Evolutionary conservation across 1,140 invertebrate genomes (phyloP).

Genomic region (Aricia agestis): DNA sequence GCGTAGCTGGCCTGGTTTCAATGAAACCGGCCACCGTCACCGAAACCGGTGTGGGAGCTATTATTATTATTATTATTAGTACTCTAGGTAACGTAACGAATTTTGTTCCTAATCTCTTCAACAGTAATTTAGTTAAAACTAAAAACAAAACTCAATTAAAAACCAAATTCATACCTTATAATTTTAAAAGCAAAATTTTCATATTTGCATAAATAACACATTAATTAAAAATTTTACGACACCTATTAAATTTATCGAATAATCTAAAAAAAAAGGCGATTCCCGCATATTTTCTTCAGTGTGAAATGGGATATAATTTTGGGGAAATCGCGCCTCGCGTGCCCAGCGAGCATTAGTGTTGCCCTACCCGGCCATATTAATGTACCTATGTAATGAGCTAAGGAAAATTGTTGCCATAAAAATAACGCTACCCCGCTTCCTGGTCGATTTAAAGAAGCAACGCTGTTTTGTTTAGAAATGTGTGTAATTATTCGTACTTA

Average conservation of each 20-base stretch:
- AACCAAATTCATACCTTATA: background rate
- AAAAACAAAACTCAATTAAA: background rate
- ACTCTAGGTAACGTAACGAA: no score
- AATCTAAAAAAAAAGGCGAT: conserved; percentile 31
- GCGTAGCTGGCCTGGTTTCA: no score
- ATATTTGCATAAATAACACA: conserved; percentile 2
- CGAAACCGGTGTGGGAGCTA: no score
- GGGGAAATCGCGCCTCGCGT: conserved; percentile 71
- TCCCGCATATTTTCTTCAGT: conserved; percentile 42
- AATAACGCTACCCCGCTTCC: conserved; percentile 58
- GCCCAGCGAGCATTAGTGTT: conserved; percentile 62
- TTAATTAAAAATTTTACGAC: conserved; percentile 4
- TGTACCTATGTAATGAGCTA: conserved; percentile 71
- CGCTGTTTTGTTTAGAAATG: background rate
- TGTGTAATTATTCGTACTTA: background rate
- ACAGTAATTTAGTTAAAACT: no score
- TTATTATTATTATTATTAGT: no score
- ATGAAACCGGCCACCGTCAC: no score
- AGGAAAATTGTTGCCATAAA: conserved; percentile 73
- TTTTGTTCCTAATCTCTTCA: no score
- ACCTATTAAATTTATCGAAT: conserved; percentile 5
- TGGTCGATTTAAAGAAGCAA: conserved; percentile 44
- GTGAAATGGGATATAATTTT: conserved; percentile 74
- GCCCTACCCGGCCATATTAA: conserved; percentile 69
- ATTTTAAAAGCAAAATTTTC: no score